A percentile compares a stretch with the other conserved stretches of the same genome.
These are phyloP conservation scores for Thymelicus lineola DNA, from an alignment of 2,888 invertebrate genomes.

Conservation along the genomic window DNA sequence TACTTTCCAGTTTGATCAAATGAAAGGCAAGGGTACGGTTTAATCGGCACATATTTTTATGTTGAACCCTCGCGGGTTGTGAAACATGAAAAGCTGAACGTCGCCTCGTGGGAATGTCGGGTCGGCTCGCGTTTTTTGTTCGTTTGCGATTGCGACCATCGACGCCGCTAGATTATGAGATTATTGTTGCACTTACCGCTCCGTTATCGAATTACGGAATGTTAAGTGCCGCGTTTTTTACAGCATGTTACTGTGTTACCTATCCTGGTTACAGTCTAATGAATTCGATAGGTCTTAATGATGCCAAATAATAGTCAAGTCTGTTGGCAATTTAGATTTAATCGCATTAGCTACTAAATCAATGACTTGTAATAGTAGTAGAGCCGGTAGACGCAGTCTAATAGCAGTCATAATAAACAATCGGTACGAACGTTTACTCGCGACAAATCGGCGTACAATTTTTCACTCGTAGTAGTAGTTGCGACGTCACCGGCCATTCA, in stretches of 20 bases:
- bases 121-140: conserved; percentile 60
- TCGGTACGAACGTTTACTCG: neutral
- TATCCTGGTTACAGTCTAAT: neutral
- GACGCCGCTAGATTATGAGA: conserved; percentile 62
- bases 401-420: conserved; percentile 11
- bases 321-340: neutral
- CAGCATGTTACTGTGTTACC: neutral
- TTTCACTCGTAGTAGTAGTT: conserved; percentile 29
- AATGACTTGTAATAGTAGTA: neutral
- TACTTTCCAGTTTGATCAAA: conserved; percentile 1
- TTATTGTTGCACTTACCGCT: conserved; percentile 61
- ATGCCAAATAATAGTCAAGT: neutral
- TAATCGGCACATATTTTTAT: conserved; percentile 32
- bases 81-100: conserved; percentile 58
- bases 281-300: neutral
- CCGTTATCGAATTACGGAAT: conserved; percentile 43
- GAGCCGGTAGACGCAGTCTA: neutral
- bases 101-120: conserved; percentile 71
- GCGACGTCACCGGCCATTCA: conserved; percentile 64
- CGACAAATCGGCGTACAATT: conserved; percentile 16
- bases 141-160: conserved; percentile 42
- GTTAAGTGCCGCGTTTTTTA: conserved; percentile 34
- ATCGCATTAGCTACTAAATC: neutral
- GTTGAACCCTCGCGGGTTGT: conserved; percentile 47
- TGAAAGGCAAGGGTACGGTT: conserved; percentile 13